Base-by-base conservation (phyloP, 2,888 invertebrate species). In the Tricholauxania praeusta region DNA sequence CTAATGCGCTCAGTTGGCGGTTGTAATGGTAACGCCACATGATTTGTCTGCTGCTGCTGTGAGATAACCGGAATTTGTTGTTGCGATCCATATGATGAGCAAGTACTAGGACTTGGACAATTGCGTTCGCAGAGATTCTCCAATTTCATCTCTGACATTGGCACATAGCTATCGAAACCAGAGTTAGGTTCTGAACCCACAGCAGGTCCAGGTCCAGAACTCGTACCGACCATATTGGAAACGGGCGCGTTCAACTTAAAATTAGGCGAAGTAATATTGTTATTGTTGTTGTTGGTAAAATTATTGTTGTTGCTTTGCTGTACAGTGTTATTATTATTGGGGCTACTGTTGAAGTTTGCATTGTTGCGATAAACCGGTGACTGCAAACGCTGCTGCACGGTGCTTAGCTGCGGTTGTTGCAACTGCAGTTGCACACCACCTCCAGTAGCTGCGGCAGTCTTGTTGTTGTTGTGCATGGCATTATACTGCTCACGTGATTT, bases 51-150 rank as follows among this genome's bases (percentile, higher is more conserved):
- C 39, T 69, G 76, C 39, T 55, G 59, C 39, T 65, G 65, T 15
- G 32, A 60, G 51, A 14, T 32, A 65, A 63, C 12, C 12, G n/a
- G 22, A 52, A 17, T 32, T 64, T 72, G 74, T 52, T 76, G 73
- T 39, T 65, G 73, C 17, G 81, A 77, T 57, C 81, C 82, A 81
- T 90, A 89, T 73, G 90, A 88, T 19, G 91, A 90, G 17, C 90
- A 90, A 68, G 90, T 88, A 79, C 91, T 91, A 74, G 92, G 92
- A 74, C 82, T 85, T 39, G 88, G 88, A 77, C 86, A 88, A 74
- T 88, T 88, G 66, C 85, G 83, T 72, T 85, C 85, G 72, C 88
- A 88, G n/a, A 88, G 80, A 79, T 87, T 88, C 75, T 88, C 88
- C 74, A 88, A 76, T 78, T 86, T 86, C 71, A 86, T 65, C 74